A percentile compares a stretch with the other conserved stretches of the same genome.
Evolutionary conservation across 2,888 invertebrate species (phyloP).

Genomic region (Parnassius orleans): DNA sequence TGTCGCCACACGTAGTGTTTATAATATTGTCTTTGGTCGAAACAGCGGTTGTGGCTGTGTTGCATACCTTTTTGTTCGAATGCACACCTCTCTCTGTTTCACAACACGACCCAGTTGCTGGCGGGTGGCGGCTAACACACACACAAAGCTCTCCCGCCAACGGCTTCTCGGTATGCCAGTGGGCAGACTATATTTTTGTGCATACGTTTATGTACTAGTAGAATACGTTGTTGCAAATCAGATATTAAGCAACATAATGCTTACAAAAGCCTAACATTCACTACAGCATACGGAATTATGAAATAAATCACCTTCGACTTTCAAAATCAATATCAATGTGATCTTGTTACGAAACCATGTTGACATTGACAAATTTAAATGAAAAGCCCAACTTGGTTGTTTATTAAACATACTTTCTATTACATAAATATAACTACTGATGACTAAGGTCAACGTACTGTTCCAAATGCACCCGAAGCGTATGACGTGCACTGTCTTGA

Average conservation of each 20-base stretch:
- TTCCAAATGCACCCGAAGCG: conserved; percentile 10
- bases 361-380: conserved; percentile 7
- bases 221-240: conserved; percentile 28
- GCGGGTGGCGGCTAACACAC: conserved; percentile 42
- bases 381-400: background rate
- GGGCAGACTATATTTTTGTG: conserved; percentile 28
- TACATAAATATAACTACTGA: background rate
- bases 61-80: conserved; percentile 19
- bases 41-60: conserved; percentile 4
- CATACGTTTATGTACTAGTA: conserved; percentile 19
- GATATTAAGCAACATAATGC: conserved; percentile 33
- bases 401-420: conserved; percentile 4
- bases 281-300: conserved; percentile 38
- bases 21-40: too few species aligned
- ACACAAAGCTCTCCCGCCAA: conserved; percentile 30
- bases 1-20: too few species aligned
- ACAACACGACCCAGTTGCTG: conserved; percentile 55
- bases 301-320: conserved; percentile 37
- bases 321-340: conserved; percentile 38
- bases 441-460: conserved; percentile 12
- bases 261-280: conserved; percentile 37
- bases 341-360: conserved; percentile 31
- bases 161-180: conserved; percentile 19
- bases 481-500: conserved; percentile 26
- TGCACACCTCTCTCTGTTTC: conserved; percentile 53